Evolutionary conservation across 2,888 invertebrate genomes (phyloP).

Genomic region (Mimas tiliae): DNA sequence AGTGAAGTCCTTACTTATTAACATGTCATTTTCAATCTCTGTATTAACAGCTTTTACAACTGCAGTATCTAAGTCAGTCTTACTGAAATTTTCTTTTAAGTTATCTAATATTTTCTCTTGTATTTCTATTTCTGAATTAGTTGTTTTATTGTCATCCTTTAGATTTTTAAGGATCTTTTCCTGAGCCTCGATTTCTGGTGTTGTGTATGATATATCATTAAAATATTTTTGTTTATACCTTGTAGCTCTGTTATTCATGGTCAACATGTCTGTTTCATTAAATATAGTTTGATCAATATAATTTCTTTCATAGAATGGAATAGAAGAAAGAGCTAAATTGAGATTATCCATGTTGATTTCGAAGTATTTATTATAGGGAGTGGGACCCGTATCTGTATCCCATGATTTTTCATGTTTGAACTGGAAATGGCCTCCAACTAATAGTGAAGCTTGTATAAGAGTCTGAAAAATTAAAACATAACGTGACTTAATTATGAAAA

Average conservation of each 20-base stretch:
- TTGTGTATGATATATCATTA: slow-evolving; percentile 63
- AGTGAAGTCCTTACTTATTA: slow-evolving; percentile 25
- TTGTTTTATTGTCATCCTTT: slow-evolving; percentile 37
- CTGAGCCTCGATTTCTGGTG: slow-evolving; percentile 63
- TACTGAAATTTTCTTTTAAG: slow-evolving; percentile 27
- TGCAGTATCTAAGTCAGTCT: slow-evolving; percentile 10
- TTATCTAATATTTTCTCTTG: slow-evolving; percentile 27
- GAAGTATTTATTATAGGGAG: slow-evolving; percentile 76
- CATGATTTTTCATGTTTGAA: slow-evolving; percentile 82
- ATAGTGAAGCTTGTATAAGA: slow-evolving; percentile 69
- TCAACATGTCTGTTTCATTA: slow-evolving; percentile 63
- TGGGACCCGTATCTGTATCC: slow-evolving; percentile 65
- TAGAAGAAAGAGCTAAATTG: slow-evolving; percentile 63
- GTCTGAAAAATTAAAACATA: slow-evolving; percentile 58
- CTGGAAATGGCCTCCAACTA: slow-evolving; percentile 79
- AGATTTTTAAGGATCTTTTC: slow-evolving; percentile 57
- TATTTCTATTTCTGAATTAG: slow-evolving; percentile 26
- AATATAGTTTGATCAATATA: slow-evolving; percentile 60
- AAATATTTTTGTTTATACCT: slow-evolving; percentile 74
- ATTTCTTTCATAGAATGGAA: slow-evolving; percentile 77
- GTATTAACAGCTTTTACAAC: slow-evolving; percentile 9
- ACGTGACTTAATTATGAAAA: not conserved
- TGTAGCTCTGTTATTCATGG: slow-evolving; percentile 70
- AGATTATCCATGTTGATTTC: slow-evolving; percentile 72
- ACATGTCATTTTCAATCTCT: slow-evolving; percentile 28